phyloP scores from a whole-genome alignment of 2,797 vertebrate species.

The Pipistrellus kuhlii region DNA sequence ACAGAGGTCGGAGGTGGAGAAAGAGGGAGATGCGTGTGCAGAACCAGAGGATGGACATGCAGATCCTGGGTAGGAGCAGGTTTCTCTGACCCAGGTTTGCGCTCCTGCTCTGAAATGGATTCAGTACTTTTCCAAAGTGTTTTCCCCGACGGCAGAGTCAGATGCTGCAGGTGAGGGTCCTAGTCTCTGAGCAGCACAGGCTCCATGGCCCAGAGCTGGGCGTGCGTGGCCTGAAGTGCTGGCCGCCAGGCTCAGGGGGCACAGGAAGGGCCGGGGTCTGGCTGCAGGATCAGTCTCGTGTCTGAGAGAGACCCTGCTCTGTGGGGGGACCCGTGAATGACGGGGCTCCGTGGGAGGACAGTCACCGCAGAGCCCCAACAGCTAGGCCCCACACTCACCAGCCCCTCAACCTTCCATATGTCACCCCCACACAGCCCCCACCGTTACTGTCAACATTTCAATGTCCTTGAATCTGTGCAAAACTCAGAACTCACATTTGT shows the following conservation, averaged over 20 bases:
- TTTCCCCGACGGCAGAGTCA: not conserved
- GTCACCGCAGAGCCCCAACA: not conserved
- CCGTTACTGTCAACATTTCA: too few relatives aligned
- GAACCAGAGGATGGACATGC: not conserved
- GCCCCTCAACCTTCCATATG: too few relatives aligned
- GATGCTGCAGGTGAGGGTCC: too few relatives aligned
- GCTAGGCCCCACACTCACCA: too few relatives aligned
- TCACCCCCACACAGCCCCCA: too few relatives aligned
- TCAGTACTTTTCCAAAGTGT: conserved; percentile 64
- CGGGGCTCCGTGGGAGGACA: not conserved
- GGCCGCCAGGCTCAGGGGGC: not conserved
- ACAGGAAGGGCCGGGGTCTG: not conserved
- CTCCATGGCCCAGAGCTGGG: not conserved
- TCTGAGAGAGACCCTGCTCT: not conserved
- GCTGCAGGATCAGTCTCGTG: rapidly evolving
- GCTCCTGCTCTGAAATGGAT: not conserved
- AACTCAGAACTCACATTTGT: too few relatives aligned
- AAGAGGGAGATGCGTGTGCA: too few relatives aligned
- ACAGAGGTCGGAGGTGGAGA: not conserved
- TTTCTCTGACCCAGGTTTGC: not conserved
- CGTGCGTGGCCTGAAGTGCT: rapidly evolving
- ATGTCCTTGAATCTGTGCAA: too few relatives aligned
- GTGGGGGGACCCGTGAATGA: not conserved
- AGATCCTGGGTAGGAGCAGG: not conserved
- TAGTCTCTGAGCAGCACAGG: not conserved